These are phyloP conservation scores for Anarhynchus alexandrinus DNA, from an alignment of 2,113 vertebrate species.

Conservation along the genomic window DNA sequence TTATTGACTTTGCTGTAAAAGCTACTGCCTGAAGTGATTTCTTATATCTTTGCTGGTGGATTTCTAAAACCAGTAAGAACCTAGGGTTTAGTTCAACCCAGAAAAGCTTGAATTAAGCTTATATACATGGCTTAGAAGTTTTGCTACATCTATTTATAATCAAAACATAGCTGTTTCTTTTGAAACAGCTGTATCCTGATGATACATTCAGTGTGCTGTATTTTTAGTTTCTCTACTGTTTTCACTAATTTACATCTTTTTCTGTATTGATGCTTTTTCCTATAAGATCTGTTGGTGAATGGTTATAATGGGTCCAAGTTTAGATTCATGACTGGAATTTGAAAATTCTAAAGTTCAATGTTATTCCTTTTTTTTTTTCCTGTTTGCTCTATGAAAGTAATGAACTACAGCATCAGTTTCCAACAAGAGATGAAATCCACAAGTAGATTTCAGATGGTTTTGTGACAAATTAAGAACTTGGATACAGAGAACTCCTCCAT, in stretches of 20 bases:
- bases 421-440: neutral
- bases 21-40: neutral
- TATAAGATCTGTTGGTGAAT: neutral
- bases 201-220: neutral
- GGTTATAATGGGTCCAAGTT: neutral
- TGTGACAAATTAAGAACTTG: neutral
- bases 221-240: slow-evolving; percentile 14
- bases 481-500: neutral
- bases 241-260: neutral
- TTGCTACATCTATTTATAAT: neutral
- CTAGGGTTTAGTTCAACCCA: neutral
- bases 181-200: neutral
- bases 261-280: neutral
- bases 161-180: neutral
- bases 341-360: neutral
- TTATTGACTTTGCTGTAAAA: neutral
- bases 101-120: neutral
- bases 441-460: slow-evolving; percentile 2
- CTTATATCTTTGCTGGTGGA: neutral
- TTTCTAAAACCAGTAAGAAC: neutral
- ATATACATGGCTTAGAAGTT: neutral
- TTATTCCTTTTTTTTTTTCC: neutral
- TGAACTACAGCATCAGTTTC: neutral
- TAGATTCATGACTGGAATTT: neutral
- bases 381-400: neutral